A percentile compares a stretch with the other conserved stretches of the same genome.
These are phyloP conservation scores for Brachypterus glaber DNA, from an alignment of 2,888 invertebrate genomes.

Conservation along the genomic window DNA sequence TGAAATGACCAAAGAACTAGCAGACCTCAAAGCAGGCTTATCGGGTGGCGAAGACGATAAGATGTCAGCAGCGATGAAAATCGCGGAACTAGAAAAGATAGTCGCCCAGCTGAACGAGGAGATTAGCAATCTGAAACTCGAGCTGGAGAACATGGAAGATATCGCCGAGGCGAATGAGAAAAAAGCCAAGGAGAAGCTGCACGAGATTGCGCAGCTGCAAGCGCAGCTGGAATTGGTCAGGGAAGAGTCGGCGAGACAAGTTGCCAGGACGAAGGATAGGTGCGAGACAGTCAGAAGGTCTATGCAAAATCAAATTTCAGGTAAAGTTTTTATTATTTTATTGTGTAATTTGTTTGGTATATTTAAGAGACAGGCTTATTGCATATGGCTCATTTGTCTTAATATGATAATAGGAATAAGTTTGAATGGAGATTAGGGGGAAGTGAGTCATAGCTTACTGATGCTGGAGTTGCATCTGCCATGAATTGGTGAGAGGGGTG, in stretches of 20 bases:
- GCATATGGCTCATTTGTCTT: too few relatives aligned
- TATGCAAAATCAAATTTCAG: conserved; percentile 52
- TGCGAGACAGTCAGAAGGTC: conserved; percentile 50
- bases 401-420: too few relatives aligned
- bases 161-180: conserved; percentile 49
- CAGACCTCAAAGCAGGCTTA: conserved; percentile 45
- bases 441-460: too few relatives aligned
- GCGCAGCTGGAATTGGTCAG: conserved; percentile 56
- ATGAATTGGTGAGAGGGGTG: too few relatives aligned
- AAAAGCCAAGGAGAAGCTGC: conserved; percentile 55
- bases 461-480: too few relatives aligned
- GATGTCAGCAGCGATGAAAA: conserved; percentile 33
- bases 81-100: conserved; percentile 31
- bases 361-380: too few relatives aligned
- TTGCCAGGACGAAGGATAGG: conserved; percentile 55
- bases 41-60: conserved; percentile 43
- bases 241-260: conserved; percentile 58
- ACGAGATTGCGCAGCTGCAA: conserved; percentile 56
- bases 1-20: conserved; percentile 42
- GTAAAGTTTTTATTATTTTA: not conserved
- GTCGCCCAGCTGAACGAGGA: conserved; percentile 33
- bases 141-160: conserved; percentile 50
- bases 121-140: conserved; percentile 31
- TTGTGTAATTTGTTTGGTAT: not conserved
- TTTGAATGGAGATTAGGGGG: too few relatives aligned